These are phyloP conservation scores for Pycnonotus jocosus DNA, from an alignment of 2,113 vertebrate species.

Conservation along the genomic window DNA sequence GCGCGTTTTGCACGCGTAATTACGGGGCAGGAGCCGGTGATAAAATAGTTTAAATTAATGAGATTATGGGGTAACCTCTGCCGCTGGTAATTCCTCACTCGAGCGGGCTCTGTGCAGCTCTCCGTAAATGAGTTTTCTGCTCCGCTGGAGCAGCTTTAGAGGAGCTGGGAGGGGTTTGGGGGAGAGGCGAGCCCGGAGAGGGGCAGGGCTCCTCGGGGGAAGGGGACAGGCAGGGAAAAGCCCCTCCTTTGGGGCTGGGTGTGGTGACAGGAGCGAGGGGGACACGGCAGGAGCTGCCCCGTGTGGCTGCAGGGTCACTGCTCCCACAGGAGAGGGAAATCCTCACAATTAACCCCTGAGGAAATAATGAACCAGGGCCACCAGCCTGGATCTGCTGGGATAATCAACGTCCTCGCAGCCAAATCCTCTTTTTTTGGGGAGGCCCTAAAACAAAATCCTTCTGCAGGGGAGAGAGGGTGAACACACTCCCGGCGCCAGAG, in stretches of 20 bases:
- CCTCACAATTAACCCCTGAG: rapidly evolving
- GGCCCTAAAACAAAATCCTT: rapidly evolving
- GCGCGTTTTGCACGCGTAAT: neutral
- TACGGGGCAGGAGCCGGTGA: constrained; percentile 23
- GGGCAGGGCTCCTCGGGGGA: neutral
- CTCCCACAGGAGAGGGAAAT: rapidly evolving
- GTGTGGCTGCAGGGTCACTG: rapidly evolving
- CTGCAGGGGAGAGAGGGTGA: neutral
- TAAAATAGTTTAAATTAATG: constrained; percentile 50
- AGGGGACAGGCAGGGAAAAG: neutral
- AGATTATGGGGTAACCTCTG: constrained; percentile 39
- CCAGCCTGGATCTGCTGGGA: neutral
- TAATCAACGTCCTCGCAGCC: rapidly evolving
- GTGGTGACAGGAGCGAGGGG: rapidly evolving
- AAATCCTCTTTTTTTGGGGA: rapidly evolving
- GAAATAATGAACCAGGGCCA: neutral
- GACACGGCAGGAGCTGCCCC: rapidly evolving
- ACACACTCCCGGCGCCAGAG: neutral
- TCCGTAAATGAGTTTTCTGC: constrained; percentile 46
- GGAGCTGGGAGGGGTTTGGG: neutral
- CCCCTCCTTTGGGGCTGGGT: neutral
- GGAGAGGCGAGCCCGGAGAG: rapidly evolving
- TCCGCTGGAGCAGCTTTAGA: constrained; percentile 12
- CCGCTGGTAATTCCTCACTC: constrained; percentile 35
- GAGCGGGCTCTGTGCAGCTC: neutral